Evolutionary conservation across 2,797 vertebrate species (phyloP), one percentile per base, ranked within the genome.

Genomic region (Malacoraja senta): DNA sequence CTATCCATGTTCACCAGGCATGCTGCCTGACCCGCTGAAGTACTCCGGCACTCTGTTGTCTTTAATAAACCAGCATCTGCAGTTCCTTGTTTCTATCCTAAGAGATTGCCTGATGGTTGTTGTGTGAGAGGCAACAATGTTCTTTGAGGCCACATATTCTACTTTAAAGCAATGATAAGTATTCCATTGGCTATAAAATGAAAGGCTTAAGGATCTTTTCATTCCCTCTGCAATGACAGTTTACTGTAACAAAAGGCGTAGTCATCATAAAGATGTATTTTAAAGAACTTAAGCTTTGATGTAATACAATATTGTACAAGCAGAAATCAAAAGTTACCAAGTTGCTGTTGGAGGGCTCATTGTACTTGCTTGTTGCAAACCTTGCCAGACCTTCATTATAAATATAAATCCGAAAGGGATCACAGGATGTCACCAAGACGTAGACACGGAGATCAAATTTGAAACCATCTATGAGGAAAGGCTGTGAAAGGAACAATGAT

Each of bases 381-480:
- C 96, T 96, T 80, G 96, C 96, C 93, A 97, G 95, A 93, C 97
- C 97, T 93, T 97, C 97, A 90, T 96, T 94, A 26, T 97, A 96
- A 94, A 97, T 93, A 93, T 96, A 97, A 94, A 97, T 96, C 93
- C 95, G 96, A 91, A 97, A 96, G 0, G 96, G 97, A 94, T 97
- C 96, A 91, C 97, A 97, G 72, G 96, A 97, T 0, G 96, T 97
- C 93, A 97, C 95, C 94, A 97, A 96, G 94, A 97, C 96, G 0
- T 97, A 97, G 94, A 97, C 93, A 7, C 96, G 95, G 95, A 97
- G 95, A 93, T 97, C 97, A 21, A 97, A 97, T 93, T 97, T 97
- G 94, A 96, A 97, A 94, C 96, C 97, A 0, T 97, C 96, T 0
- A 97, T 95, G 84, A 97, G 96, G 95, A 97, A 96, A 93, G 97